Conservation (phyloP, 2,888 invertebrate genomes). For the Lysandra bellargus region DNA sequence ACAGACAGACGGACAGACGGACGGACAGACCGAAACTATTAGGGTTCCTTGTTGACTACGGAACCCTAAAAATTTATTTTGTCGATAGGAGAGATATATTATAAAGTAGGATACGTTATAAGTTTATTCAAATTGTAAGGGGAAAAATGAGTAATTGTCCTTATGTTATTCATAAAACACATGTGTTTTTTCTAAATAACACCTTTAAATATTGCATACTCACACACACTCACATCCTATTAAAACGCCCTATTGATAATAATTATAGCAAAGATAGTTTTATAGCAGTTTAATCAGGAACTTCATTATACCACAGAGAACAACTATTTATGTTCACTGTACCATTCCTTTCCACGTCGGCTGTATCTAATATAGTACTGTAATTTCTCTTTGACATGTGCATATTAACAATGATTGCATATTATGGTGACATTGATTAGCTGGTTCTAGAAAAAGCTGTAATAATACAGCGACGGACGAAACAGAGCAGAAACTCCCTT, state of each 20-base stretch:
- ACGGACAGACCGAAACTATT: no score
- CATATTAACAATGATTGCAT: neutral
- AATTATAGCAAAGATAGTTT: neutral
- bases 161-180: no score
- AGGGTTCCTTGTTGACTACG: no score
- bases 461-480: neutral
- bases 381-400: neutral
- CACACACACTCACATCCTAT: neutral
- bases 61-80: no score
- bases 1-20: no score
- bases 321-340: neutral
- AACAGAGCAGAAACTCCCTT: conserved; percentile 9
- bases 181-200: no score
- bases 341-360: neutral
- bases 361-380: neutral
- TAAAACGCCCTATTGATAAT: neutral
- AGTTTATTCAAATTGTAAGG: no score
- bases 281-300: neutral
- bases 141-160: no score
- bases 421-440: neutral
- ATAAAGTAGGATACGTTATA: no score
- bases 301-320: neutral
- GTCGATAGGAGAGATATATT: no score
- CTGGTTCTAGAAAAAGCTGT: neutral
- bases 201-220: no score